Evolutionary conservation across 2,888 invertebrate genomes (phyloP).

Genomic region (Thereva unica): DNA sequence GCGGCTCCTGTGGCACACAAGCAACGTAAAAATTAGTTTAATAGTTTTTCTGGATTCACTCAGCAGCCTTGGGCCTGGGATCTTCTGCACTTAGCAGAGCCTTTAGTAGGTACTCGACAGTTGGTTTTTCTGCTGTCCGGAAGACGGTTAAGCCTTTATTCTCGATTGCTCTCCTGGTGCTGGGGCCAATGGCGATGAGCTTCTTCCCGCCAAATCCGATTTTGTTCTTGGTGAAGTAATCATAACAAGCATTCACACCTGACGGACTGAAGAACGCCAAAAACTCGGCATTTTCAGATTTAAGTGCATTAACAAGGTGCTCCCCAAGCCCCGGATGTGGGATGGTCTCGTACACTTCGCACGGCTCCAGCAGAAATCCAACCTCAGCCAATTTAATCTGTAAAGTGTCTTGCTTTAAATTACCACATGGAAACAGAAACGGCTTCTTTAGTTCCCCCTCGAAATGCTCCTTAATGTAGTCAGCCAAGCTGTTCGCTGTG

Average conservation of each 20-base stretch:
- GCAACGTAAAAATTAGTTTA: no score
- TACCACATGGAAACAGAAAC: constrained; percentile 63
- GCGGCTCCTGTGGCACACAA: no score
- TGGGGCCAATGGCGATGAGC: constrained; percentile 64
- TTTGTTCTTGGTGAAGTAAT: constrained; percentile 55
- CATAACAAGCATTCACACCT: constrained; percentile 60
- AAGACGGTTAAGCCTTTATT: constrained; percentile 57
- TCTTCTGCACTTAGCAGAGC: constrained; percentile 55
- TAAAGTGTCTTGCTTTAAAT: constrained; percentile 61
- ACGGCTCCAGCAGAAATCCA: constrained; percentile 58
- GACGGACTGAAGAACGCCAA: constrained; percentile 66
- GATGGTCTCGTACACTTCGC: constrained; percentile 63
- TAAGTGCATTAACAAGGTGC: constrained; percentile 55
- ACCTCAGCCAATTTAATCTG: constrained; percentile 56
- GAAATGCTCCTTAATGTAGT: constrained; percentile 59
- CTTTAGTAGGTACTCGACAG: constrained; percentile 60
- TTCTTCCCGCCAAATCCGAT: constrained; percentile 53
- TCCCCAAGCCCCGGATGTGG: constrained; percentile 58
- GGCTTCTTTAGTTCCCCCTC: constrained; percentile 58
- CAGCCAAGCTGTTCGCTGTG: constrained; percentile 61
- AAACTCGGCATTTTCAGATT: constrained; percentile 59
- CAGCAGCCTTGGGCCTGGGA: neutral
- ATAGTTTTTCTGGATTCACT: no score
- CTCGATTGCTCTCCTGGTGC: constrained; percentile 61
- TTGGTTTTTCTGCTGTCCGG: constrained; percentile 61